These are phyloP conservation scores for Actinernus sp. DNA, from an alignment of 92 coral and sea anemone species.

Conservation along the genomic window DNA sequence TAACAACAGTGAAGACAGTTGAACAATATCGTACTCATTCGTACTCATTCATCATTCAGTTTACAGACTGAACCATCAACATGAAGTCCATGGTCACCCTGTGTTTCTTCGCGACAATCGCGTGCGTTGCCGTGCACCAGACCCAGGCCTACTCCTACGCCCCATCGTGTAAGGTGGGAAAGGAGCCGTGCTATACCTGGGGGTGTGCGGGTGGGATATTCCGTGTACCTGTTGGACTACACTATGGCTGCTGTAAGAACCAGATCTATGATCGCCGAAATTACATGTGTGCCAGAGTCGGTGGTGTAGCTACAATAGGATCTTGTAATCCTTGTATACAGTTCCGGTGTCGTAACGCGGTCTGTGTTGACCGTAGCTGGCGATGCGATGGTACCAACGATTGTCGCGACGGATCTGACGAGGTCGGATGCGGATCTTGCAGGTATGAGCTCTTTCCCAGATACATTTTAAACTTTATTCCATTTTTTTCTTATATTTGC, in stretches of 20 bases:
- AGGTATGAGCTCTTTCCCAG: too few species aligned
- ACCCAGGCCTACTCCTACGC: conserved; percentile 2
- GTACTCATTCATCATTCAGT: too few species aligned
- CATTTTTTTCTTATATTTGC: too few species aligned
- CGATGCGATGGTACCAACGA: neutral
- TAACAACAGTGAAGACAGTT: too few species aligned
- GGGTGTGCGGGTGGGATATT: neutral
- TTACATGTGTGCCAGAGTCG: neutral
- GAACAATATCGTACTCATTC: too few species aligned
- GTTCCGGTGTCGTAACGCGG: neutral
- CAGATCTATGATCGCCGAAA: neutral
- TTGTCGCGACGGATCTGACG: conserved; percentile 4
- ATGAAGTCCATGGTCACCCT: conserved; percentile 46
- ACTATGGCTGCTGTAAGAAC: neutral
- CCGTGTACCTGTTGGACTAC: neutral
- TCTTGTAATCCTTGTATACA: neutral
- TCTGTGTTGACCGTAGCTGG: neutral
- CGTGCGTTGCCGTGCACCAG: neutral
- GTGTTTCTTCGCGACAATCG: conserved; percentile 32
- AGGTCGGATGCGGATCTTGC: neutral
- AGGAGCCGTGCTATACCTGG: neutral
- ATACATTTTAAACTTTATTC: too few species aligned
- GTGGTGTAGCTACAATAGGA: neutral
- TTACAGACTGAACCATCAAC: too few species aligned
- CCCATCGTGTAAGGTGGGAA: neutral